Conservation (phyloP, 2,797 vertebrate genomes). For the Pitangus sulphuratus region DNA sequence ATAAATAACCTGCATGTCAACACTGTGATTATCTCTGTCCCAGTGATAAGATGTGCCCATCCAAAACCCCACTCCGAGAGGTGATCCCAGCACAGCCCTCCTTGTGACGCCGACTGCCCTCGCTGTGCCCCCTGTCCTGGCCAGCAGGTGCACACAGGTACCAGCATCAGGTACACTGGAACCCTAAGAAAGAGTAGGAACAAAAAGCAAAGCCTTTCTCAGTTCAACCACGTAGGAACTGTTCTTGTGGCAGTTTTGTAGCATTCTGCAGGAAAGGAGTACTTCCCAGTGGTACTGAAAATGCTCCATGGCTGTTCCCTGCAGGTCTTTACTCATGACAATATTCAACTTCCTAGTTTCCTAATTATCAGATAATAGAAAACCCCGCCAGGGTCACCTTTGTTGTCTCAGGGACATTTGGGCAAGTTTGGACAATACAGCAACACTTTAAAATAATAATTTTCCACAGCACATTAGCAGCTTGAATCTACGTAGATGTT, state of each 20-base stretch:
- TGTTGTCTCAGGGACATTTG: not conserved
- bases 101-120: not conserved
- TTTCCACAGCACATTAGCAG: not conserved
- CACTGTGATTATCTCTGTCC: not conserved
- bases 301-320: not conserved
- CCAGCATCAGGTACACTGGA: not conserved
- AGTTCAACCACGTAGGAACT: not conserved
- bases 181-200: not conserved
- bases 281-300: not conserved
- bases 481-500: not conserved
- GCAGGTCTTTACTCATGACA: not conserved
- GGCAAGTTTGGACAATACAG: not conserved
- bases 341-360: not conserved
- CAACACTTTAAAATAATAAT: not conserved
- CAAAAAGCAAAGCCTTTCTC: not conserved
- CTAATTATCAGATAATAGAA: not conserved
- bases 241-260: not conserved
- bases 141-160: not conserved
- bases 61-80: not conserved
- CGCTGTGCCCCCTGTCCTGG: not conserved
- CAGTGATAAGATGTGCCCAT: not conserved
- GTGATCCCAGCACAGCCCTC: not conserved
- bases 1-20: not conserved
- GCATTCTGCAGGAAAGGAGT: not conserved
- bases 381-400: not conserved